Conservation (phyloP, 2,888 invertebrate species). For the Stenodema calcarata region DNA sequence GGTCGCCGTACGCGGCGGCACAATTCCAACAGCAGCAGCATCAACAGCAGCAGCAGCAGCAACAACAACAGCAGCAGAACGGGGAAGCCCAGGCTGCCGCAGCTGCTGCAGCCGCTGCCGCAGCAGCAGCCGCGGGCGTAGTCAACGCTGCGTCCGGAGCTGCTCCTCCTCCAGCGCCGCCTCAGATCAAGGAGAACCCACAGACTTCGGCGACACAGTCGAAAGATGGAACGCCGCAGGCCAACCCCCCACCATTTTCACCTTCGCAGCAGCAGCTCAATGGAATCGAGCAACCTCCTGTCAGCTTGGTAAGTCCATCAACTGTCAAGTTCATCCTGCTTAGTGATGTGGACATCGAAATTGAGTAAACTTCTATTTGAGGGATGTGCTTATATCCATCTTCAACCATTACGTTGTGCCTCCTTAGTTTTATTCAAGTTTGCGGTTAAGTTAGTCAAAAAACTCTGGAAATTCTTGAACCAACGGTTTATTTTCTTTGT, state of each 20-base stretch:
- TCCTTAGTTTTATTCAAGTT: too few species aligned
- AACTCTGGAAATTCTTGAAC: too few species aligned
- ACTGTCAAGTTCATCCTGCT: too few species aligned
- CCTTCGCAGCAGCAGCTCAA: slow-evolving; percentile 62
- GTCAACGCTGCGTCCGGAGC: slow-evolving; percentile 61
- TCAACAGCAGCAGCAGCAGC: slow-evolving; percentile 63
- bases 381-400: too few species aligned
- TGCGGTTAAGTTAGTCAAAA: too few species aligned
- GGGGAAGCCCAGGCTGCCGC: slow-evolving; percentile 65
- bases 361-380: too few species aligned
- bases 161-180: slow-evolving; percentile 61
- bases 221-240: slow-evolving; percentile 57
- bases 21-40: slow-evolving; percentile 65
- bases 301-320: slow-evolving; percentile 65
- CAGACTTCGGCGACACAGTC: slow-evolving; percentile 60
- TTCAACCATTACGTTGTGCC: too few species aligned
- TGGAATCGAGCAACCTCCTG: slow-evolving; percentile 69
- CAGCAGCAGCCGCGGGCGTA: slow-evolving; percentile 60
- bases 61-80: slow-evolving; percentile 64
- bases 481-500: too few species aligned
- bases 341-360: too few species aligned
- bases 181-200: slow-evolving; percentile 58
- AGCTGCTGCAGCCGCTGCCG: slow-evolving; percentile 60
- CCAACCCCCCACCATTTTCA: slow-evolving; percentile 58
- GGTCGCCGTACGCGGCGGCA: slow-evolving; percentile 63